A percentile compares a stretch with the other conserved stretches of the same genome.
Conservation (phyloP, 1,140 invertebrate species). For the Metaphire vulgaris region DNA sequence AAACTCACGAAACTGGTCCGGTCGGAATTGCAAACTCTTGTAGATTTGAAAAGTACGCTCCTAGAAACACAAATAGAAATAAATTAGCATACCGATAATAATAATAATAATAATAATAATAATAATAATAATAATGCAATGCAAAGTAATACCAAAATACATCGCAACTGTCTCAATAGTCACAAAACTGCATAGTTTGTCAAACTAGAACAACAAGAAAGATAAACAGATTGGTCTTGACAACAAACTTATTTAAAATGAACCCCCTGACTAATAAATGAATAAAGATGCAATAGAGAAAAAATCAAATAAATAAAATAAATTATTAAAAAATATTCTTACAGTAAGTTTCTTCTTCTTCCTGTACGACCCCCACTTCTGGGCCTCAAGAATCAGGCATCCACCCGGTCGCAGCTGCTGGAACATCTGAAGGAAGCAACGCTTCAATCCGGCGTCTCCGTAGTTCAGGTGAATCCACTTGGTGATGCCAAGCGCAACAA, state of each 20-base stretch:
- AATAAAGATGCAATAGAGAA: no score
- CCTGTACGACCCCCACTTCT: conserved; percentile 81
- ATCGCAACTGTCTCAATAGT: neutral
- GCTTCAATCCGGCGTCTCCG: conserved; percentile 84
- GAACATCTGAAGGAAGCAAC: conserved; percentile 83
- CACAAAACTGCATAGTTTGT: no score
- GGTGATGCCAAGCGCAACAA: conserved; percentile 87
- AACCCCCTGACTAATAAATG: no score
- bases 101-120: neutral
- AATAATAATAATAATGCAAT: no score
- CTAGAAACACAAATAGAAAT: conserved; percentile 56
- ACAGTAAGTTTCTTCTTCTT: conserved; percentile 71
- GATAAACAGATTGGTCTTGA: no score
- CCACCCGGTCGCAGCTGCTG: conserved; percentile 86
- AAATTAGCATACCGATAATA: neutral
- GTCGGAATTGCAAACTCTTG: conserved; percentile 74
- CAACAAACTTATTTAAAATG: no score
- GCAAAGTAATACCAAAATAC: neutral
- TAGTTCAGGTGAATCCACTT: conserved; percentile 99
- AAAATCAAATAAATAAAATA: no score
- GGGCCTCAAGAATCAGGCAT: conserved; percentile 83
- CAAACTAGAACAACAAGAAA: no score
- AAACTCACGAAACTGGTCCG: conserved; percentile 81
- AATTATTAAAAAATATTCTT: conserved; percentile 58
- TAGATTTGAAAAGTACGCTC: conserved; percentile 78